Evolutionary conservation across 1,140 invertebrate species (phyloP).

Genomic region (Ceratina calcarata): DNA sequence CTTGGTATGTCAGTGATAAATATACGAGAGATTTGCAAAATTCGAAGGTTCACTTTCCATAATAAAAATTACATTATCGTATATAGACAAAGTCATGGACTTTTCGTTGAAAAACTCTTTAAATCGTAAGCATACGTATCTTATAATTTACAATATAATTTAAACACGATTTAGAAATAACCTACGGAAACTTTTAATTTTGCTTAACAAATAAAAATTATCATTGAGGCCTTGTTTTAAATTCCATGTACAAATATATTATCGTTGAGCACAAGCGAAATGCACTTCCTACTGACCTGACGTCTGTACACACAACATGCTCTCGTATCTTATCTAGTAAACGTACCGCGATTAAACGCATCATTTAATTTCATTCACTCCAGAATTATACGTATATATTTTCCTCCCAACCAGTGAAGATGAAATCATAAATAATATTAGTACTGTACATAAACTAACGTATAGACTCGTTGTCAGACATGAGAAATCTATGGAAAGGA

Average conservation of each 20-base stretch:
- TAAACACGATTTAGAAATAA: slow-evolving; percentile 13
- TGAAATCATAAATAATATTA: too few species aligned
- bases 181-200: background rate
- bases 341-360: background rate
- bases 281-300: background rate
- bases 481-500: slow-evolving; percentile 35
- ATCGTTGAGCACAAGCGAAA: background rate
- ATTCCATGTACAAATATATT: background rate
- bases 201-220: background rate
- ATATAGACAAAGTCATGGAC: background rate
- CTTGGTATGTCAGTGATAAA: background rate
- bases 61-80: slow-evolving; percentile 1
- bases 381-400: too few species aligned
- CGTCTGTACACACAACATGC: background rate
- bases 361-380: background rate
- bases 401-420: too few species aligned
- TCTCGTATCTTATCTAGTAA: slow-evolving; percentile 1
- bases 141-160: background rate
- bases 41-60: background rate
- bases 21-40: background rate
- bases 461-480: slow-evolving; percentile 24
- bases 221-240: background rate
- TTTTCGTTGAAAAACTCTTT: slow-evolving; percentile 36
- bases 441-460: background rate
- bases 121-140: slow-evolving; percentile 30